Percentiles rank a stretch among this genome's conserved stretches.
Conservation (phyloP, 2,888 invertebrate species). For the Malthinus flaveolus region DNA sequence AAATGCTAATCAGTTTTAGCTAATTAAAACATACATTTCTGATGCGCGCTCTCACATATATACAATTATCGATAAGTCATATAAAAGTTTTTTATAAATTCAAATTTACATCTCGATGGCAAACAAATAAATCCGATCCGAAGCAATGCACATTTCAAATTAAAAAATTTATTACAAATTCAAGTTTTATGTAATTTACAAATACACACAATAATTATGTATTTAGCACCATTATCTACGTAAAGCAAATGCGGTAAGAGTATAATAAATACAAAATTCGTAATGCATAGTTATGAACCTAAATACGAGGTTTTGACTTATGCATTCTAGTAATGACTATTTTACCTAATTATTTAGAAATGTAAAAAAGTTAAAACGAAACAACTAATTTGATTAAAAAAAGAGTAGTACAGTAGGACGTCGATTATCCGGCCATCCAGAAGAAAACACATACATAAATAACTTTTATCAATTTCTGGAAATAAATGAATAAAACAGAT, state of each 20-base stretch:
- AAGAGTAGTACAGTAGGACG: too few relatives aligned
- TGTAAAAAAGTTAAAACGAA: too few relatives aligned
- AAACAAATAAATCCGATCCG: constrained; percentile 8
- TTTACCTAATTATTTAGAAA: neutral
- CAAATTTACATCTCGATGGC: constrained; percentile 7
- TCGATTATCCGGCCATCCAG: too few relatives aligned
- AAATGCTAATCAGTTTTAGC: constrained; percentile 14
- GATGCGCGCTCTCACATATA: constrained; percentile 17
- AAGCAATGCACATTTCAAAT: constrained; percentile 6
- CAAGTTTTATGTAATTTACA: constrained; percentile 10
- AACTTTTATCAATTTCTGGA: too few relatives aligned
- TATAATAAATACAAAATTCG: constrained; percentile 8
- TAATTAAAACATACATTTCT: constrained; percentile 11
- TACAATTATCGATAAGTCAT: constrained; percentile 22
- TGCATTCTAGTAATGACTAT: constrained; percentile 10
- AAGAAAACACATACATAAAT: too few relatives aligned
- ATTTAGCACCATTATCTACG: constrained; percentile 27
- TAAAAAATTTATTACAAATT: constrained; percentile 6
- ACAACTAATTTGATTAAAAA: too few relatives aligned
- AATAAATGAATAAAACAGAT: too few relatives aligned
- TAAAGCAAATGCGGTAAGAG: constrained; percentile 18
- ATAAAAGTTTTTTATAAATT: constrained; percentile 22
- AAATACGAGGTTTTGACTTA: constrained; percentile 2
- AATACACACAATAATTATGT: constrained; percentile 17
- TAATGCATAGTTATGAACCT: constrained; percentile 6